phyloP scores from a whole-genome alignment of 1,140 invertebrate species.

The Anagrus nilaparvatae region DNA sequence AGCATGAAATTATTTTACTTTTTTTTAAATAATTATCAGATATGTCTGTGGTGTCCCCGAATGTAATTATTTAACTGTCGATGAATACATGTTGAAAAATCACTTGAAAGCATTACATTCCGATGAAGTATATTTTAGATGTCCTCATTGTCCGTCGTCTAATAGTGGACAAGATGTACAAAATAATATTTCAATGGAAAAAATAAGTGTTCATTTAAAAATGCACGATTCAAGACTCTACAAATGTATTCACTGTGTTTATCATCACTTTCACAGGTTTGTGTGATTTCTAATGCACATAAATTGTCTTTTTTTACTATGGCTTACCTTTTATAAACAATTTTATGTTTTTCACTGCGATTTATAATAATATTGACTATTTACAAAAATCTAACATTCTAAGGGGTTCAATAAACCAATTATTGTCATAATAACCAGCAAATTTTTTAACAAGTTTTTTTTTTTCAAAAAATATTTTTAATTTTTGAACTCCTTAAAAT shows the following conservation, averaged over 20 bases:
- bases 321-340: too few species aligned
- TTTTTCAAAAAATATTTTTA: too few species aligned
- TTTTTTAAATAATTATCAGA: too few species aligned
- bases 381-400: too few species aligned
- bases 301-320: constrained; percentile 5
- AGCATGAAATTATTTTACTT: constrained; percentile 22
- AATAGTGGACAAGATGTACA: background rate
- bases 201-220: constrained; percentile 58
- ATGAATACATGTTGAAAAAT: constrained; percentile 58
- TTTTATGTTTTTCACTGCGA: too few species aligned
- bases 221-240: constrained; percentile 62
- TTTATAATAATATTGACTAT: too few species aligned
- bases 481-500: too few species aligned
- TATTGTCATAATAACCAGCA: too few species aligned
- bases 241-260: constrained; percentile 56
- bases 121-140: constrained; percentile 49
- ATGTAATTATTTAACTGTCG: constrained; percentile 61
- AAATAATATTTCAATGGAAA: constrained; percentile 42
- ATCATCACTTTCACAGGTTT: constrained; percentile 50
- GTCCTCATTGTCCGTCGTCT: constrained; percentile 54
- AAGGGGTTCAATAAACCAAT: too few species aligned
- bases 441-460: too few species aligned
- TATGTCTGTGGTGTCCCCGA: constrained; percentile 58
- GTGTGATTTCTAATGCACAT: constrained; percentile 16
- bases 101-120: constrained; percentile 63